Evolutionary conservation across 2,797 vertebrate species (phyloP), one percentile per base, ranked within the genome.

Genomic region (Hyperoplus lanceolatus): DNA sequence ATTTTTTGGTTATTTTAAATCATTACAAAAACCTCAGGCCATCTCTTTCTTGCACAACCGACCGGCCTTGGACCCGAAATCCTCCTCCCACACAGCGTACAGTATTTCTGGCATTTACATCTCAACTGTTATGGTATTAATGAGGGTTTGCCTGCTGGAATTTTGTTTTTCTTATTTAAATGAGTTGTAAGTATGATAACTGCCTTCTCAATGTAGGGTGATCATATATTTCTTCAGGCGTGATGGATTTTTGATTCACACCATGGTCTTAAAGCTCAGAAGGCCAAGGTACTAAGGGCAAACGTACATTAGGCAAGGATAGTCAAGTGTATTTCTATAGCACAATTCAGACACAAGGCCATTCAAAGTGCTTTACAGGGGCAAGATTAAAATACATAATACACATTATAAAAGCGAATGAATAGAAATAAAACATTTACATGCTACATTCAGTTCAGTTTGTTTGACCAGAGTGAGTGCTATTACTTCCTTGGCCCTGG

Each of bases 21-120:
- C 75, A 59, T 82, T 73, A 80, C 68, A 72, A 56, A 86, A 81
- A 84, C 87, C 90, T 75, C 1, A 75, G 80, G 86, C 87, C 87
- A 69, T 75, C 79, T 78, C 78, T 29, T 29, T 29, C 29, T 29
- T 67, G 70, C 84, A 55, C 77, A 29, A 29, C 29, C 29, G 29
- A 29, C 72, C 42, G 43, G 74, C 85, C 82, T 85, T 83, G 80
- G 79, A 84, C 82, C 71, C 75, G 29, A 43, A 67, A 70, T 72
- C 55, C 71, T 65, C 70, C 83, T 74, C 87, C 78, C 61, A 89
- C 83, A 43, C 13, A 41, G 63, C 66, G 41, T 73, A 29, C 29
- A 29, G 29, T 11, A 58, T 82, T 81, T 61, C 75, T 84, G 82
- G 18, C 59, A 41, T 85, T 73, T 79, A 5, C 71, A 18, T 51